Conservation (phyloP, 2,113 vertebrate genomes). For the Mystacornis crossleyi region DNA sequence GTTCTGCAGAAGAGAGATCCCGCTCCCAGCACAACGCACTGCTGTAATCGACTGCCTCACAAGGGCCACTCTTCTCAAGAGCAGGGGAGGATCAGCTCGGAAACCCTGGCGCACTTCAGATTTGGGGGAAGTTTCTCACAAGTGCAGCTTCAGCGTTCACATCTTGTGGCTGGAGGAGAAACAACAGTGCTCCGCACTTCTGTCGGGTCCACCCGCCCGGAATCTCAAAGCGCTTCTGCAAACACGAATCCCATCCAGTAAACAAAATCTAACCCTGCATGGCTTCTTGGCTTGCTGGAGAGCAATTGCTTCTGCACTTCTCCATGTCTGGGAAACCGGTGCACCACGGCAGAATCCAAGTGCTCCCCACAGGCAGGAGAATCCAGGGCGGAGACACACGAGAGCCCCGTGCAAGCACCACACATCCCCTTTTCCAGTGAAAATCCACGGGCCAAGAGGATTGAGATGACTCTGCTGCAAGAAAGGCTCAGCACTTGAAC, state of each 20-base stretch:
- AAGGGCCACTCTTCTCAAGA: background rate
- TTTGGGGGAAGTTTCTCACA: background rate
- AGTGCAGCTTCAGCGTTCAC: background rate
- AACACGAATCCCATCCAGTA: background rate
- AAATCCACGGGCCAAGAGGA: background rate
- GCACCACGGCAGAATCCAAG: background rate
- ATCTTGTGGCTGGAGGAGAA: background rate
- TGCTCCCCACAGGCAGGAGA: accelerated
- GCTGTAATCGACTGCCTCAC: conserved; percentile 11
- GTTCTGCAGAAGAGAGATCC: background rate
- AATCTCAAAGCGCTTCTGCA: background rate
- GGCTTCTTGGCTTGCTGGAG: background rate
- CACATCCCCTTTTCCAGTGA: background rate
- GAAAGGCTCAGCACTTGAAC: background rate
- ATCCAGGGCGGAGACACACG: background rate
- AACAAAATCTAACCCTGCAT: background rate
- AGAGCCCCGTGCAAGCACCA: background rate
- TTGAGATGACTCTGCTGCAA: background rate
- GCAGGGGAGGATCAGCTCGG: background rate
- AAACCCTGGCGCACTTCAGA: background rate
- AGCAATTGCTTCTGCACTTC: background rate
- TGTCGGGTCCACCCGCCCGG: background rate
- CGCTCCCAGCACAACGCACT: background rate
- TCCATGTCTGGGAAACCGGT: accelerated
- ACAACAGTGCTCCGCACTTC: background rate